These are phyloP conservation scores for Sceloporus undulatus DNA, from an alignment of 2,113 vertebrate species.

Conservation along the genomic window DNA sequence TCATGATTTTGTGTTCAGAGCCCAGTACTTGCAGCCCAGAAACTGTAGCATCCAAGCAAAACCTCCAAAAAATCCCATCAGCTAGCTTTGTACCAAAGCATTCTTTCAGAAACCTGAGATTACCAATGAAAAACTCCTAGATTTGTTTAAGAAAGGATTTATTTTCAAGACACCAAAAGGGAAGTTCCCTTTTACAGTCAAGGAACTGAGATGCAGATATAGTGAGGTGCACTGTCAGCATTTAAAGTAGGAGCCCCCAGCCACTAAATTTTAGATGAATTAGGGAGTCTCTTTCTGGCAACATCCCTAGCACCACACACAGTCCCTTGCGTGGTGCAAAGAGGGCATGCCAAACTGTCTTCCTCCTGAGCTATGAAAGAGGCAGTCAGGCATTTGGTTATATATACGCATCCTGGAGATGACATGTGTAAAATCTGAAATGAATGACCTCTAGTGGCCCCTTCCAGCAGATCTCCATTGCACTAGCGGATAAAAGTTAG, in stretches of 20 bases:
- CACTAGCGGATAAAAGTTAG: background rate
- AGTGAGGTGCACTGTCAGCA: background rate
- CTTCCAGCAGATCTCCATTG: background rate
- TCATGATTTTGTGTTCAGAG: background rate
- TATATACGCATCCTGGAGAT: background rate
- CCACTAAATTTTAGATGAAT: background rate
- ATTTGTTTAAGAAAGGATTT: background rate
- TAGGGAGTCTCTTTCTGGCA: background rate
- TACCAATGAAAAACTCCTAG: background rate
- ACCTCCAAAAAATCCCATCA: too few species aligned
- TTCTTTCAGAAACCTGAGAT: background rate
- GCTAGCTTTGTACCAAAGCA: background rate
- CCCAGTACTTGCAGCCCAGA: background rate
- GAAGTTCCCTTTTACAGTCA: background rate
- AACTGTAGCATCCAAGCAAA: background rate
- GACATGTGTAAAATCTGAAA: background rate
- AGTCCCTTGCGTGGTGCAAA: background rate
- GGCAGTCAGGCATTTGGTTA: background rate
- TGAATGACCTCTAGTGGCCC: constrained; percentile 11
- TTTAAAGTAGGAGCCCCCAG: background rate
- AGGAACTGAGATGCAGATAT: background rate
- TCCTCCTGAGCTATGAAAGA: background rate
- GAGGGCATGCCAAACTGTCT: background rate
- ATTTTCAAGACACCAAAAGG: background rate
- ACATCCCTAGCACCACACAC: background rate